A percentile compares a stretch with the other conserved stretches of the same genome.
Conservation (phyloP, 1,140 invertebrate species). For the Triops cancriformis region DNA sequence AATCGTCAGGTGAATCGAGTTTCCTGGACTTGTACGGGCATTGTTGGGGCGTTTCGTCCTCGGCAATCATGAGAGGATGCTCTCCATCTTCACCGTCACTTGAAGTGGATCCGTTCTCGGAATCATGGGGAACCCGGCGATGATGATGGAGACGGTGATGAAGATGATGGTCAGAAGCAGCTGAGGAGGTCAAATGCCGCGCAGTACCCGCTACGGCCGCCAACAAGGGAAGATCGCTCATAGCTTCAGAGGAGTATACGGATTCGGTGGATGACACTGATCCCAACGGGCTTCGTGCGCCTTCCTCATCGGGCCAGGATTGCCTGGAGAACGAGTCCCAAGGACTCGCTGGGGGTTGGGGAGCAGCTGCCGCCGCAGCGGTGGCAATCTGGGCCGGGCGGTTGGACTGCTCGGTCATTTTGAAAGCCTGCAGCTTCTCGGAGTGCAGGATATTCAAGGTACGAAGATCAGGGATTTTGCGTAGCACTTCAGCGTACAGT, state of each 20-base stretch:
- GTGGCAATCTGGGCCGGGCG: constrained; percentile 11
- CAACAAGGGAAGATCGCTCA: constrained; percentile 49
- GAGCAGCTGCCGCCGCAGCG: constrained; percentile 8
- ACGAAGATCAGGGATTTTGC: constrained; percentile 87
- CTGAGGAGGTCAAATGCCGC: constrained; percentile 45
- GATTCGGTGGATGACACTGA: constrained; percentile 78
- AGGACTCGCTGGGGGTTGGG: constrained; percentile 29
- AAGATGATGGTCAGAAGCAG: background rate
- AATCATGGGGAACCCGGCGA: constrained; percentile 57
- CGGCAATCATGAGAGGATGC: constrained; percentile 16
- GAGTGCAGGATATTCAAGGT: constrained; percentile 93
- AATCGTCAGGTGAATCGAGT: constrained; percentile 80
- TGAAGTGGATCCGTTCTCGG: constrained; percentile 49
- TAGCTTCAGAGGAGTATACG: constrained; percentile 52
- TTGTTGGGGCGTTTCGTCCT: constrained; percentile 17
- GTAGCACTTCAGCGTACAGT: constrained; percentile 78
- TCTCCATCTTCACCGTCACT: constrained; percentile 50
- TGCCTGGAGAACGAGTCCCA: background rate
- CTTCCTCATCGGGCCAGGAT: constrained; percentile 48
- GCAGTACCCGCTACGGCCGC: constrained; percentile 31
- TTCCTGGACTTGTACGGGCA: constrained; percentile 49
- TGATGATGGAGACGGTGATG: constrained; percentile 40
- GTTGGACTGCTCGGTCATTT: constrained; percentile 65
- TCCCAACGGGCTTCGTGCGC: constrained; percentile 73
- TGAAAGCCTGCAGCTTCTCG: constrained; percentile 87